Base-by-base conservation (phyloP, 2,888 invertebrate species). In the Onthophagus sagittarius region DNA sequence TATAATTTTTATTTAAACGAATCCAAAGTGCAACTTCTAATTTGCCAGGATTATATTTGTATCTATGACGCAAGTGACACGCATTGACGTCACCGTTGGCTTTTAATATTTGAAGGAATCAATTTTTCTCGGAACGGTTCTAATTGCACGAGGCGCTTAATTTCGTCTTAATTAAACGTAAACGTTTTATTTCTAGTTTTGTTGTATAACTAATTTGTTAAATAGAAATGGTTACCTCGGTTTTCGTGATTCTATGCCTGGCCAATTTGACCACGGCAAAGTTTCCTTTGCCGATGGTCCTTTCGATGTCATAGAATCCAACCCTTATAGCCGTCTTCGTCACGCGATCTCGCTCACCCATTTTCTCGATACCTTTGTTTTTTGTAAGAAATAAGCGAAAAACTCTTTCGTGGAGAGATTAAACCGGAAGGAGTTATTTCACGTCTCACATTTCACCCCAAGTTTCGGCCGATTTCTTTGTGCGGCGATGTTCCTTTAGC, bases 241-340 rank as follows among this genome's bases (percentile, higher is more conserved):
- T 97, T 90, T 98, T 98, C 81, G 98, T 98, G 85, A 98, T 95
- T 85, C 96, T 93, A 90, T 99, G 99, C 85, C 95, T 92, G 80
- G 98, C 99, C 85, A 98, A 89, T 88, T 98, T 98, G 81, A 99
- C 99, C 81, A 98, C 97, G 79, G 99, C 99, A 89, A 99, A 99
- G 88, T 99, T 99, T 72, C 99, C 99, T 87, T 98, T 98, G 81
- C 99, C 99, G 83, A 99, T 98, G 82, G 98, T 98, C 83, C 94
- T 91, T 87, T 97, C 97, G 86, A 99, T 96, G 87, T 98, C 97
- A 87, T 99, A 99, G 89, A 97, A 97, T 80, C 98, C 98, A 83
- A 99, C 96, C 82, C 95, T 71, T 63, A 75, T 75, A 83, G 95
- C 93, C 76, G 83, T 84, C 80, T 85, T 85, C 70, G 82, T 78